phyloP scores from a whole-genome alignment of 2,113 vertebrate genomes.

The Tricholaema leucomelas region DNA sequence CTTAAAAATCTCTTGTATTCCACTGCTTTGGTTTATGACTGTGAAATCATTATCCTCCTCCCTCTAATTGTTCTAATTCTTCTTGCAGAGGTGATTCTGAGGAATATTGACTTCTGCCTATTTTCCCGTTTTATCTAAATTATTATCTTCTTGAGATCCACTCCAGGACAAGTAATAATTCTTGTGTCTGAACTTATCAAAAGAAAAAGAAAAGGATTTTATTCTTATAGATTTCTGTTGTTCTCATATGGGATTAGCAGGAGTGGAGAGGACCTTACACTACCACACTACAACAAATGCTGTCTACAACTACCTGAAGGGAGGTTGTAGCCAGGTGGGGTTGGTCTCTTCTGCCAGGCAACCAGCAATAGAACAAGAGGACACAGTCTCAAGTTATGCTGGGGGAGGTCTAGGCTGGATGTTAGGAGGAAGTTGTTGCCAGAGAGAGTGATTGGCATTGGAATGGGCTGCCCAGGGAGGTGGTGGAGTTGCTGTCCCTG shows the following conservation, averaged over 20 bases:
- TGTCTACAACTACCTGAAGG: background rate
- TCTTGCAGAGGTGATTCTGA: background rate
- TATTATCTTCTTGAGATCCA: background rate
- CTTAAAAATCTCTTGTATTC: background rate
- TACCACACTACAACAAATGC: background rate
- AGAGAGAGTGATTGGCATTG: too few relatives aligned
- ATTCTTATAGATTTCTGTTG: background rate
- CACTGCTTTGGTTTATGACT: background rate
- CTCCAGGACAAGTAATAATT: background rate
- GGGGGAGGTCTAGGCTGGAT: too few relatives aligned
- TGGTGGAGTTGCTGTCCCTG: too few relatives aligned
- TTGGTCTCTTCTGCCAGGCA: too few relatives aligned
- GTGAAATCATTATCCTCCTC: background rate
- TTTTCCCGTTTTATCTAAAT: background rate
- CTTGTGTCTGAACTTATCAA: too few relatives aligned
- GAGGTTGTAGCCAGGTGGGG: too few relatives aligned
- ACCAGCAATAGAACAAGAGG: too few relatives aligned
- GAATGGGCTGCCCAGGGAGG: too few relatives aligned
- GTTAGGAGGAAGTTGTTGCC: too few relatives aligned
- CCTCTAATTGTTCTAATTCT: background rate
- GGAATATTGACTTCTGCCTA: background rate
- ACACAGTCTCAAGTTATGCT: too few relatives aligned
- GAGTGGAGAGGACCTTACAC: rapidly evolving
- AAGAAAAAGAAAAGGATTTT: background rate
- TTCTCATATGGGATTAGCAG: background rate